Conservation (phyloP, 2,888 invertebrate genomes). For the Allolobophora icterica region DNA sequence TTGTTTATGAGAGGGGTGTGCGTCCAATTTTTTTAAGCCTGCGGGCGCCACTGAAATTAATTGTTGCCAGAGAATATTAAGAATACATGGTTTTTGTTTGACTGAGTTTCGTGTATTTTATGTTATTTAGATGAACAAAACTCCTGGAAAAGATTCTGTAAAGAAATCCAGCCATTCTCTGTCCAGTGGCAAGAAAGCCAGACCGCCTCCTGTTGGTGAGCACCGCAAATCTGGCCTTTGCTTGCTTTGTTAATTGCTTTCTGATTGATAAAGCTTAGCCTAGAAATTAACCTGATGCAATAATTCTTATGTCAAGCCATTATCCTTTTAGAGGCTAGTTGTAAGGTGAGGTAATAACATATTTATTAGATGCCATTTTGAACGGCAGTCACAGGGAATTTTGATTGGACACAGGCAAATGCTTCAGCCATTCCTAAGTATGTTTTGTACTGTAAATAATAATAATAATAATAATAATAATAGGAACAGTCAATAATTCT, state of each 20-base stretch:
- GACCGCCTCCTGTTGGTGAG: conserved; percentile 20
- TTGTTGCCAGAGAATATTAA: not conserved
- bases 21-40: too few relatives aligned
- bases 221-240: not conserved
- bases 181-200: conserved; percentile 13
- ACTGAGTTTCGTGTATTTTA: not conserved
- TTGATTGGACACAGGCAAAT: too few relatives aligned
- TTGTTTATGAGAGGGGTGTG: too few relatives aligned
- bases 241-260: not conserved
- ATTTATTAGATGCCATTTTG: too few relatives aligned
- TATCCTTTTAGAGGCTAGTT: not conserved
- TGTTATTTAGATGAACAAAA: not conserved
- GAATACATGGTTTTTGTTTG: not conserved
- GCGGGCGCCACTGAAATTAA: too few relatives aligned
- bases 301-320: not conserved
- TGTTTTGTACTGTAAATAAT: too few relatives aligned
- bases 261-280: not conserved
- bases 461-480: too few relatives aligned
- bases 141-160: not conserved
- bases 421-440: too few relatives aligned
- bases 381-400: too few relatives aligned
- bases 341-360: not conserved
- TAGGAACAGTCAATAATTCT: too few relatives aligned
- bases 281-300: not conserved
- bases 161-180: not conserved